Conservation (phyloP, 2,888 invertebrate genomes). For the Tetranychus truncatus region DNA sequence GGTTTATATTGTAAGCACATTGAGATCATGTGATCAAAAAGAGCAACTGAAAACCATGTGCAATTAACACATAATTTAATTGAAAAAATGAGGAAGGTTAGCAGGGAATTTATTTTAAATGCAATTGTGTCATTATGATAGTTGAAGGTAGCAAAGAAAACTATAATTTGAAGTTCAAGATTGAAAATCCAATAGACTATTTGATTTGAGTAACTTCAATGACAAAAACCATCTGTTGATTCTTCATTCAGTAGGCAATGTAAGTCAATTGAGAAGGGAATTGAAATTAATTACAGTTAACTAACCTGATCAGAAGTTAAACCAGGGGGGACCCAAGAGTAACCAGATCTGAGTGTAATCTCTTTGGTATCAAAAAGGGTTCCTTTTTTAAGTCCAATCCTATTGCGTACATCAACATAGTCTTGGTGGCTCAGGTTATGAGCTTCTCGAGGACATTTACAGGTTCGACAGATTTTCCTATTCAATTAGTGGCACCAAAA, state of each 20-base stretch:
- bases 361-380: slow-evolving; percentile 16
- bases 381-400: slow-evolving; percentile 32
- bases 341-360: slow-evolving; percentile 37
- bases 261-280: slow-evolving; percentile 6
- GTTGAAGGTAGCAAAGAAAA: too few relatives aligned
- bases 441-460: slow-evolving; percentile 71
- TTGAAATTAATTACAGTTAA: slow-evolving; percentile 14
- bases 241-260: neutral
- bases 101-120: too few relatives aligned
- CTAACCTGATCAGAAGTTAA: slow-evolving; percentile 40
- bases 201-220: too few relatives aligned
- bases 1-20: too few relatives aligned
- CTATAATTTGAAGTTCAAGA: too few relatives aligned
- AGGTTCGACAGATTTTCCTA: slow-evolving; percentile 81
- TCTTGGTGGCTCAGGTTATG: slow-evolving; percentile 71
- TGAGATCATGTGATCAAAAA: too few relatives aligned
- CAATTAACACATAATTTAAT: too few relatives aligned
- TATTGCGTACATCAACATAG: slow-evolving; percentile 45
- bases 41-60: too few relatives aligned
- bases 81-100: too few relatives aligned
- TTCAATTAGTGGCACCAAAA: slow-evolving; percentile 17
- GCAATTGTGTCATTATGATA: too few relatives aligned
- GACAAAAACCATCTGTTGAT: too few relatives aligned
- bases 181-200: too few relatives aligned
- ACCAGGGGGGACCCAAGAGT: slow-evolving; percentile 55